A percentile compares a stretch with the other conserved stretches of the same genome.
Conservation (phyloP, 2,888 invertebrate species). For the Phragmatobia fuliginosa region DNA sequence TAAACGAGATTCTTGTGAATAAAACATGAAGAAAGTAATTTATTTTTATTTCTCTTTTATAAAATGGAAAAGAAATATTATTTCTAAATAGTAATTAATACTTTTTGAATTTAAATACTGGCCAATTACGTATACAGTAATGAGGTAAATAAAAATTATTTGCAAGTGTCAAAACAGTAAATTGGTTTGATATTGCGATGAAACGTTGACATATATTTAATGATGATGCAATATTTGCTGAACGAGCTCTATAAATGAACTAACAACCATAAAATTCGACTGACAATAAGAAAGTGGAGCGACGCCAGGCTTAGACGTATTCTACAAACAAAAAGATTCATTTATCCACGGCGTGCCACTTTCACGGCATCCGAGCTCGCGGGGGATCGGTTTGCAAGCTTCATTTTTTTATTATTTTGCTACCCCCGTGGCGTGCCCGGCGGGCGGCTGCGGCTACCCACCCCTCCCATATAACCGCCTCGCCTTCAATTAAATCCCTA, state of each 20-base stretch:
- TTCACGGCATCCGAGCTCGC: conserved; percentile 85
- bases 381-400: conserved; percentile 76
- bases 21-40: conserved; percentile 63
- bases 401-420: conserved; percentile 83
- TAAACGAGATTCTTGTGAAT: conserved; percentile 74
- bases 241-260: conserved; percentile 72
- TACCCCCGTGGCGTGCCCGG: conserved; percentile 65
- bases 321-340: conserved; percentile 84
- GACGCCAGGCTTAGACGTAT: conserved; percentile 81
- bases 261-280: conserved; percentile 81
- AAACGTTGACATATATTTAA: conserved; percentile 69
- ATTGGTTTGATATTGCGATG: conserved; percentile 54
- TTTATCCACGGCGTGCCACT: conserved; percentile 86
- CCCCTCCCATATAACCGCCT: conserved; percentile 67
- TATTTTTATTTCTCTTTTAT: conserved; percentile 28
- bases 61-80: not conserved
- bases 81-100: not conserved
- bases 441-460: conserved; percentile 68
- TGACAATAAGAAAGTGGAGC: conserved; percentile 83
- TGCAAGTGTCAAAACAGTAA: conserved; percentile 44
- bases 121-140: not conserved
- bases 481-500: conserved; percentile 85
- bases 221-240: conserved; percentile 58
- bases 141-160: conserved; percentile 2
- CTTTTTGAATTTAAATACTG: no score